Evolutionary conservation across 2,113 vertebrate genomes (phyloP).

Genomic region (Machaerirhynchus nigripectus): DNA sequence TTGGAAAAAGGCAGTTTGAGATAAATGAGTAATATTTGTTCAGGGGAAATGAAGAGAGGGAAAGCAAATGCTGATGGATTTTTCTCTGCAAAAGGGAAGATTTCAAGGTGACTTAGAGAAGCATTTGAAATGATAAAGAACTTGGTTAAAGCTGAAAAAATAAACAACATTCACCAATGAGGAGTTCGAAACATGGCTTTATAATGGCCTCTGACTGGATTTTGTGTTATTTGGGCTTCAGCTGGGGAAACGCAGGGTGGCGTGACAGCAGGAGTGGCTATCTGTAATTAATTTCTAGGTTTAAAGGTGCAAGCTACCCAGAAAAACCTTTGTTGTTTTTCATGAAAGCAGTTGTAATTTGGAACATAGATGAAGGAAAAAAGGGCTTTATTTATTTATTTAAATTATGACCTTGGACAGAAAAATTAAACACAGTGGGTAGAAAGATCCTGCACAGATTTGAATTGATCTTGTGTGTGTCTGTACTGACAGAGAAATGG

Average conservation of each 20-base stretch:
- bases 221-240: background rate
- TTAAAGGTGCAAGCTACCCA: background rate
- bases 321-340: constrained; percentile 1
- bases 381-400: background rate
- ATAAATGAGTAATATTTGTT: constrained; percentile 39
- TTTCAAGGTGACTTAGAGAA: constrained; percentile 38
- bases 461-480: background rate
- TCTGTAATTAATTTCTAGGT: background rate
- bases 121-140: background rate
- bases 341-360: background rate
- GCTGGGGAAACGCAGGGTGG: background rate
- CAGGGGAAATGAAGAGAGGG: background rate
- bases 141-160: background rate
- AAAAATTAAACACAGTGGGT: constrained; percentile 17
- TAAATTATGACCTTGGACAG: background rate
- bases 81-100: background rate
- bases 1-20: background rate
- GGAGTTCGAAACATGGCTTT: background rate
- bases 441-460: background rate
- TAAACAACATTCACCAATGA: background rate
- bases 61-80: background rate
- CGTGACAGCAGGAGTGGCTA: background rate
- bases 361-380: background rate
- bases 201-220: background rate
- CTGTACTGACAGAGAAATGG: background rate